Conservation (phyloP, 2,113 vertebrate species). For the Bettongia penicillata region DNA sequence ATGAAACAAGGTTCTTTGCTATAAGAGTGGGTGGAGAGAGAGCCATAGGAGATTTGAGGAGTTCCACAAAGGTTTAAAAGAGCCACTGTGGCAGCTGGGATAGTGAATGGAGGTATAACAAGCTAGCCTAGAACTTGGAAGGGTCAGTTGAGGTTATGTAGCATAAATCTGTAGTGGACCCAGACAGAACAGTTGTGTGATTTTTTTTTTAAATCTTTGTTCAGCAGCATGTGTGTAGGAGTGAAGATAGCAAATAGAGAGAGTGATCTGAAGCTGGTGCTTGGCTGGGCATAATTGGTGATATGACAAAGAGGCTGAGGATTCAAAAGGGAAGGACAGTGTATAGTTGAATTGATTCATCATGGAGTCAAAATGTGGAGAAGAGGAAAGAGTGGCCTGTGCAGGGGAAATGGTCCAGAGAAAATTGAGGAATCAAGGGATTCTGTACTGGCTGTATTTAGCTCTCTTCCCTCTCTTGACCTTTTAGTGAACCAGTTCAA, state of each 20-base stretch:
- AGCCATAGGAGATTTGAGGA: neutral
- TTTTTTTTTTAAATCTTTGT: neutral
- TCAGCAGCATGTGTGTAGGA: neutral
- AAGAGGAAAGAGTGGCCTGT: neutral
- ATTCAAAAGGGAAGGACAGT: neutral
- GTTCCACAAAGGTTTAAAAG: neutral
- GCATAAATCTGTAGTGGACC: neutral
- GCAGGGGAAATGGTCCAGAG: neutral
- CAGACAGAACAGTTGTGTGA: neutral
- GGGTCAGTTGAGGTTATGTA: neutral
- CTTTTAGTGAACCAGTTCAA: neutral
- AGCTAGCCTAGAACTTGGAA: neutral
- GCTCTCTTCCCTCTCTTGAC: neutral
- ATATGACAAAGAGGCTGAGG: neutral
- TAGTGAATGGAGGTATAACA: neutral
- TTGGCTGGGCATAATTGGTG: neutral
- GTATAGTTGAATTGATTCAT: neutral
- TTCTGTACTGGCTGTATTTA: neutral
- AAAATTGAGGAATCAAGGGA: neutral
- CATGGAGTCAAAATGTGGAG: neutral
- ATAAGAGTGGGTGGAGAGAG: neutral
- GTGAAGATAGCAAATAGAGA: neutral
- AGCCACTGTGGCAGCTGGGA: neutral
- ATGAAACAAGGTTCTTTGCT: neutral
- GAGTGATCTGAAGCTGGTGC: neutral